Conservation (phyloP, 2,113 vertebrate species). For the Ahaetulla prasina region DNA sequence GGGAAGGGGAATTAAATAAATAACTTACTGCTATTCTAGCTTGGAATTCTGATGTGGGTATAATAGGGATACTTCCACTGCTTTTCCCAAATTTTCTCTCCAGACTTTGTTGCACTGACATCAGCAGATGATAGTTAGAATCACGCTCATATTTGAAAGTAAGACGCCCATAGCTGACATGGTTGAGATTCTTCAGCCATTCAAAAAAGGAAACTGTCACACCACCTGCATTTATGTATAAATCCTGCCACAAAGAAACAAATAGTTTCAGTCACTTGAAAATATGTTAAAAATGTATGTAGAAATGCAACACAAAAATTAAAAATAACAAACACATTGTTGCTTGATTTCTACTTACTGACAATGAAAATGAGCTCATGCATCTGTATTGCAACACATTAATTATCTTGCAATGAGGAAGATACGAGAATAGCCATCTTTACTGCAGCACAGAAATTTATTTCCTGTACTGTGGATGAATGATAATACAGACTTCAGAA, state of each 20-base stretch:
- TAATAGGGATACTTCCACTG: not conserved
- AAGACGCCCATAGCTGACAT: not conserved
- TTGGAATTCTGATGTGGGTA: constrained; percentile 3
- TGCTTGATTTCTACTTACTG: not conserved
- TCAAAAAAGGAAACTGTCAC: constrained; percentile 24
- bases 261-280: not conserved
- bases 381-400: not conserved
- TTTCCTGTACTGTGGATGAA: not conserved
- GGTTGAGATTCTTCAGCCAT: constrained; percentile 44
- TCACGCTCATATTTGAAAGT: constrained; percentile 21
- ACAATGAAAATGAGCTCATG: not conserved
- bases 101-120: constrained; percentile 40
- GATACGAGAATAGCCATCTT: not conserved
- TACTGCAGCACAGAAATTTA: not conserved
- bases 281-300: not conserved
- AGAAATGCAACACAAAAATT: not conserved
- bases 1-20: not conserved
- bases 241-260: constrained; percentile 2
- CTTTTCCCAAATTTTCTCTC: constrained; percentile 27
- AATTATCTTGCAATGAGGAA: not conserved
- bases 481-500: not conserved
- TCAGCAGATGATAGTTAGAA: constrained; percentile 26
- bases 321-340: not conserved
- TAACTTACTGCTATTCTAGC: not conserved
- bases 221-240: constrained; percentile 35